Evolutionary conservation across 2,888 invertebrate genomes (phyloP).

Genomic region (Conomelus anceps): DNA sequence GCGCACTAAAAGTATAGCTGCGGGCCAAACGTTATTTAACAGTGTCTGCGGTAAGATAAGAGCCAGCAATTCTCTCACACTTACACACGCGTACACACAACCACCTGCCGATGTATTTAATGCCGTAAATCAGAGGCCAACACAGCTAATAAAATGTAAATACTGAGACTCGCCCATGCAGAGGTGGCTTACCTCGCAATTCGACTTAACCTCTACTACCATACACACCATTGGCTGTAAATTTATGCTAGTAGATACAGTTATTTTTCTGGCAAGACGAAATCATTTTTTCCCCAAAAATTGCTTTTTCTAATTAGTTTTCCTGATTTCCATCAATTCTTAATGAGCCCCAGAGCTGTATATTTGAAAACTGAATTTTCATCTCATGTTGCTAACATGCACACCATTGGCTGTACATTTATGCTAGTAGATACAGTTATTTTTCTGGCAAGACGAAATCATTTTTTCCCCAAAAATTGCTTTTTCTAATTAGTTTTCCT

Average conservation of each 20-base stretch:
- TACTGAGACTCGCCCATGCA: neutral
- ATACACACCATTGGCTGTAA: neutral
- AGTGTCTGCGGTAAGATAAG: neutral
- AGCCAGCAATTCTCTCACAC: neutral
- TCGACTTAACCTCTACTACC: neutral
- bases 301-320: no score
- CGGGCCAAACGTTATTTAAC: neutral
- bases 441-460: neutral
- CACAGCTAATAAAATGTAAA: neutral
- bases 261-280: neutral
- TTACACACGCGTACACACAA: neutral
- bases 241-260: neutral
- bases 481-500: no score
- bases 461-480: no score
- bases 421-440: neutral
- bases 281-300: neutral
- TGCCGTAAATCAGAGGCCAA: neutral
- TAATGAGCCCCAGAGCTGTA: no score
- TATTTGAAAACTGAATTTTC: no score
- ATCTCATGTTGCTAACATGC: neutral
- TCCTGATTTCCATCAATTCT: no score
- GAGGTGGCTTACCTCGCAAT: neutral
- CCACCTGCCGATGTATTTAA: neutral
- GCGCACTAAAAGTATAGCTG: neutral
- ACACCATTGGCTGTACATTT: neutral